These are phyloP conservation scores for Ectropis crepuscularia DNA, from an alignment of 2,888 invertebrate genomes.

Conservation along the genomic window DNA sequence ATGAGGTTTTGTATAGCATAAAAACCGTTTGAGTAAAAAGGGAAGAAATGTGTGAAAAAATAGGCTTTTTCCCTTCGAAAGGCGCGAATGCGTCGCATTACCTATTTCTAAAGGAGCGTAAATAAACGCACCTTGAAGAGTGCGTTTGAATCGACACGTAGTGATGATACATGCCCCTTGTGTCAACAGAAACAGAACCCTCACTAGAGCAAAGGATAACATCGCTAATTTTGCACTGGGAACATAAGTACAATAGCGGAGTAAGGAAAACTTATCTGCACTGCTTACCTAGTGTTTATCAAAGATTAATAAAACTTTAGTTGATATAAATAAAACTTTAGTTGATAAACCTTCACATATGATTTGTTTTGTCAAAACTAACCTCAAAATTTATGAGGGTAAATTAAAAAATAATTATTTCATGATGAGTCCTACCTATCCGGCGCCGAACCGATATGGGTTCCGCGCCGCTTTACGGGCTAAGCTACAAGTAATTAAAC, in stretches of 20 bases:
- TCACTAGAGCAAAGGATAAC: constrained; percentile 38
- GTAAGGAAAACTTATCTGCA: too few species aligned
- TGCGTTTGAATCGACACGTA: constrained; percentile 77
- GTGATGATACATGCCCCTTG: constrained; percentile 45
- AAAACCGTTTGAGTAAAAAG: constrained; percentile 44
- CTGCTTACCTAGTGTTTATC: too few species aligned
- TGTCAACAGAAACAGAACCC: constrained; percentile 54
- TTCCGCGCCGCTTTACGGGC: too few species aligned
- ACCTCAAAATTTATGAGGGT: too few species aligned
- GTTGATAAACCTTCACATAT: too few species aligned
- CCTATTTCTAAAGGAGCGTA: constrained; percentile 77
- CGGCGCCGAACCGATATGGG: too few species aligned
- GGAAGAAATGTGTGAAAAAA: constrained; percentile 64
- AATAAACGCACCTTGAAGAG: constrained; percentile 76
- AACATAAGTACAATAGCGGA: neutral
- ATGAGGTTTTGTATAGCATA: constrained; percentile 14
- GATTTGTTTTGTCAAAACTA: too few species aligned
- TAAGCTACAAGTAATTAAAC: too few species aligned
- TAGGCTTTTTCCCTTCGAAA: constrained; percentile 62
- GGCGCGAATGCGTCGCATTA: constrained; percentile 75
- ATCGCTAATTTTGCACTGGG: constrained; percentile 39
- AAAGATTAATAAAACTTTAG: too few species aligned
- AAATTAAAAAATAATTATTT: too few species aligned
- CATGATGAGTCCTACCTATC: too few species aligned
- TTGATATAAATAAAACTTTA: too few species aligned